A percentile compares a stretch with the other conserved stretches of the same genome.
Conservation (phyloP, 2,797 vertebrate species). For the Diglossa cyanea region DNA sequence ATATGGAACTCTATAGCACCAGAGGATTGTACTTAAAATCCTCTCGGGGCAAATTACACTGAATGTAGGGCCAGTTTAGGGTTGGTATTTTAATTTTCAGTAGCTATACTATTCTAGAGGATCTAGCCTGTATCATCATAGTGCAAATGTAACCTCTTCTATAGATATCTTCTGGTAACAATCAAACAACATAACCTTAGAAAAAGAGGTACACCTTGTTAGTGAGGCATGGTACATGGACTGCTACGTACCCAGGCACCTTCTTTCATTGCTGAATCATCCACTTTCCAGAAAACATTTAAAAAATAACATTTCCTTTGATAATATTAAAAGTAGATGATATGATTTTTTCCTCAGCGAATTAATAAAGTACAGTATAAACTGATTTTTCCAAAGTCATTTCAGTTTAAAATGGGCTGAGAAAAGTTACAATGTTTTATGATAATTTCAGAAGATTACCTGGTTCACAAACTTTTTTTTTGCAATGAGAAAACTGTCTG, state of each 20-base stretch:
- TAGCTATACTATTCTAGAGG: not conserved
- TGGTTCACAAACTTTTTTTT: conserved; percentile 49
- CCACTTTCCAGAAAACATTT: not conserved
- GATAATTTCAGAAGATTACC: conserved; percentile 16
- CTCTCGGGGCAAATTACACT: conserved; percentile 7
- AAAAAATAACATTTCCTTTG: conserved; percentile 13
- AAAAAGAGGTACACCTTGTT: conserved; percentile 48
- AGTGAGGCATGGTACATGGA: not conserved
- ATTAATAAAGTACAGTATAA: conserved; percentile 47
- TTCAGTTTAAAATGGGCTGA: conserved; percentile 39
- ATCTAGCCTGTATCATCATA: conserved; percentile 21
- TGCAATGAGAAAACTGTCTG: not conserved
- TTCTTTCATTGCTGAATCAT: not conserved
- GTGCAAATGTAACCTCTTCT: conserved; percentile 65
- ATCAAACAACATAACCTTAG: conserved; percentile 37
- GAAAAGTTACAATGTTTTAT: conserved; percentile 11
- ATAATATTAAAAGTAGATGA: conserved; percentile 23
- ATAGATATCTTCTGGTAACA: conserved; percentile 20
- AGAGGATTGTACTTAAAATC: conserved; percentile 24
- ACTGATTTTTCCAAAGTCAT: conserved; percentile 32
- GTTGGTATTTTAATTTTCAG: not conserved
- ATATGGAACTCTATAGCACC: conserved; percentile 6
- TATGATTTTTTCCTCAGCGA: conserved; percentile 13
- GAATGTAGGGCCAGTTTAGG: not conserved
- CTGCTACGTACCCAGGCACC: not conserved